Evolutionary conservation across 1,140 invertebrate genomes (phyloP), one percentile per base, ranked within the genome.

Genomic region (Cotesia typhae): DNA sequence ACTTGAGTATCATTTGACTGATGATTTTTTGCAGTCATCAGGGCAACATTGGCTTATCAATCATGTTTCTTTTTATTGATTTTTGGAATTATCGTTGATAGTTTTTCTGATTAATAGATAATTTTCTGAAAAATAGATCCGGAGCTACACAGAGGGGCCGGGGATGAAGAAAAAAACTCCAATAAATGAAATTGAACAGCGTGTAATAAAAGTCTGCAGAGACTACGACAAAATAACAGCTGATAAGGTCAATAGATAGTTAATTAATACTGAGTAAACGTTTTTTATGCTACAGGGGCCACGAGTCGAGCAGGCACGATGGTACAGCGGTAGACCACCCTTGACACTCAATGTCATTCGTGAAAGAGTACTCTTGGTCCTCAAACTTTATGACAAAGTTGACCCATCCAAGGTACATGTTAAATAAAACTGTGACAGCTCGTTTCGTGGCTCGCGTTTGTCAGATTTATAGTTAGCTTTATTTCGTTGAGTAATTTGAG

Each of bases 381-480:
- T 98, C 74, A 96, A 95, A 89, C 92, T 98, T 76, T 99, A 95
- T 90, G 97, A 99, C 89, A 98, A 99, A 92, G 90, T 99, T 88
- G 91, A 96, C 84, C 92, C 94, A 78, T 89, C 92, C 76, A 97
- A 98, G 94, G 95, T 97, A 94, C 85, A 70, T 63, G 67, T 20
- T 20, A 61, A 61, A 65, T 65, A 59, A 17, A 59, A 20, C n/a
- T 63, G 60, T 63, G 28, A 4, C 14, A 28, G 64, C 64, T 66
- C 69, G 80, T 78, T 78, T 84, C 65, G 84, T 86, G 78, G 78
- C 80, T 84, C 83, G 79, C 84, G 79, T 52, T n/a, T 52, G 3
- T 38, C 17, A 52, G 17, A 67, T 51, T 71, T 61, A 75, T 61
- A 75, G 68, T 61, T 73, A 71, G 10, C 6, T 74, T 66, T 9